Base-by-base conservation (phyloP, 2,113 vertebrate species). In the Marmota monax region DNA sequence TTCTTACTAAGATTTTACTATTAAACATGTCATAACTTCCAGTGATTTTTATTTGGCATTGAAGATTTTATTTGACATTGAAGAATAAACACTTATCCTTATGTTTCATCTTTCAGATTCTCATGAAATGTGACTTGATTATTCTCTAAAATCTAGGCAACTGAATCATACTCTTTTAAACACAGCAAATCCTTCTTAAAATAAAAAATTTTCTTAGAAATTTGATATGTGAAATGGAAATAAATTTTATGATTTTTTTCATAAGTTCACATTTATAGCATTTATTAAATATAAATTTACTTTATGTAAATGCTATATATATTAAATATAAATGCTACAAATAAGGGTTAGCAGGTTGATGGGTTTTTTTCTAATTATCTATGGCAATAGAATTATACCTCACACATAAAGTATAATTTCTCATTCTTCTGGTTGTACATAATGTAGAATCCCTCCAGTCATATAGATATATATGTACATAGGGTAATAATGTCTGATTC, bases 151-250 rank as follows among this genome's bases (percentile, higher is more conserved):
- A 72, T 77, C 3, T 72, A 72, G 51, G 16, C 86, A 65, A 92
- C 89, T 96, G 72, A 13, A 32, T 90, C 73, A 80, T 34, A n/a
- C 27, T 25, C 56, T 95, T 96, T 94, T 39, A 42, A 88, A 80
- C 17, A 69, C 34, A 84, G 34, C 27, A 79, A 39, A 13, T 34
- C 17, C 5, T 29, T 88, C 80, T 89, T 83, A 83, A 61, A 82
- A 76, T 96, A 80, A 88, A 78, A 45, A 72, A 45, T 42, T 96
- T 86, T 92, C 69, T 93, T 95, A 77, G 34, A 94, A 92, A 74
- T 13, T 87, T 45, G 73, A 25, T 61, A 37, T 90, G 67, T 78
- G 56, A 90, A 92, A 74, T 89, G 48, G 37, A 85, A 94, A 84
- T 84, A 37, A 85, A 84, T 32, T 34, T 93, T 90, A 39, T 70